Evolutionary conservation across 2,113 vertebrate species (phyloP).

Genomic region (Anoplopoma fimbria): DNA sequence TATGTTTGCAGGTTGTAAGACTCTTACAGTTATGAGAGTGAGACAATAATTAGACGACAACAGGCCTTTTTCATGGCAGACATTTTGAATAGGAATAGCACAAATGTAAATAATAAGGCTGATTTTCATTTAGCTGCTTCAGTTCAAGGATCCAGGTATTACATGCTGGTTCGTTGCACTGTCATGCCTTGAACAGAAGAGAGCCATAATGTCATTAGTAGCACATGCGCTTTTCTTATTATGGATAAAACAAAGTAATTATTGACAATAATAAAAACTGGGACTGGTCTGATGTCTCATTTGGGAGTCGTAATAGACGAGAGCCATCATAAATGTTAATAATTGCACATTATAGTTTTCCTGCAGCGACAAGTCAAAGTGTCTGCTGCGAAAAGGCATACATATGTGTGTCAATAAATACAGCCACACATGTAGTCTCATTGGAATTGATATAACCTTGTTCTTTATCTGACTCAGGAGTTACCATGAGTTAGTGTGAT

Average conservation of each 20-base stretch:
- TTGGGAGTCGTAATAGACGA: neutral
- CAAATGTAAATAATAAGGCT: neutral
- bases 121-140: neutral
- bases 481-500: neutral
- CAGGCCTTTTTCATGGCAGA: neutral
- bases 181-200: neutral
- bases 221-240: neutral
- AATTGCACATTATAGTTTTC: neutral
- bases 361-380: neutral
- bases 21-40: neutral
- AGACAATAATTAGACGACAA: neutral
- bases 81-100: neutral
- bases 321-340: neutral
- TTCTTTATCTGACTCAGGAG: neutral
- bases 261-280: neutral
- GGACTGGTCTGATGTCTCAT: neutral
- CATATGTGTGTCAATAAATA: neutral
- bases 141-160: neutral
- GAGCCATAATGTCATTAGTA: neutral
- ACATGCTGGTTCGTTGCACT: neutral
- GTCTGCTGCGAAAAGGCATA: neutral
- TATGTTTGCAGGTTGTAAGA: neutral
- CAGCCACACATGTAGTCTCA: neutral
- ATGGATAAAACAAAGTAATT: neutral
- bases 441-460: neutral